Base-by-base conservation (phyloP, 2,888 invertebrate species). In the Drosophila neotestacea region DNA sequence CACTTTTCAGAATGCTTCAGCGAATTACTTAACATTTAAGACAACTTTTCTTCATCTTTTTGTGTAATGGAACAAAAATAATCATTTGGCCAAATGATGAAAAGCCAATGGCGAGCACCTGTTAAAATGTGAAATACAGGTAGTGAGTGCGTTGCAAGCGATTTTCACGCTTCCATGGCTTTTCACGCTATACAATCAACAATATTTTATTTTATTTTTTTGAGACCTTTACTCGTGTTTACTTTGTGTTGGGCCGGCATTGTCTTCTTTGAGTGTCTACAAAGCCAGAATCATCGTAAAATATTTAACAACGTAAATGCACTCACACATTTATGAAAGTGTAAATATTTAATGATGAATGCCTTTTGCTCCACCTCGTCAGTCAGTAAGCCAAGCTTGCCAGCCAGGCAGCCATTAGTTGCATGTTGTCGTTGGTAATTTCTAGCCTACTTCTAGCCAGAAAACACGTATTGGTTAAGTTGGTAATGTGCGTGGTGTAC, bases 301-400 rank as follows among this genome's bases (percentile, higher is more conserved):
- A 86, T 81, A 86, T 86, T 86, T 84, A 88, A 72, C 77, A 75
- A 62, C 77, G 70, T 76, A 84, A 78, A 88, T 83, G 88, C 86
- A 85, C 88, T 86, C 81, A 85, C 88, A 85, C 88, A 86, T 86
- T 86, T 87, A 86, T 86, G 87, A 86, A 86, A 86, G 87, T 86
- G 82, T 86, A 85, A 87, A 87, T 87, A 85, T 87, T 87, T 87
- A 88, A 87, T 87, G 85, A 84, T 67, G 76, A 69, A 72, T 86
- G 66, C 78, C 63, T 62, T 66, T 44, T 55, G 73, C 52, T 51
- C 44, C 66, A 63, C 59, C 56, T 42, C 36, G 39, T 28, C 39
- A 55, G 41, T 3, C 48, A 55, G 13, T 13, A 16, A 16, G n/a
- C 1, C 42, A 47, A 50, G 7, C 30, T 9, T 9, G 16, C 3